phyloP scores from a whole-genome alignment of 2,888 invertebrate genomes.

The Drosophila tanythrix region DNA sequence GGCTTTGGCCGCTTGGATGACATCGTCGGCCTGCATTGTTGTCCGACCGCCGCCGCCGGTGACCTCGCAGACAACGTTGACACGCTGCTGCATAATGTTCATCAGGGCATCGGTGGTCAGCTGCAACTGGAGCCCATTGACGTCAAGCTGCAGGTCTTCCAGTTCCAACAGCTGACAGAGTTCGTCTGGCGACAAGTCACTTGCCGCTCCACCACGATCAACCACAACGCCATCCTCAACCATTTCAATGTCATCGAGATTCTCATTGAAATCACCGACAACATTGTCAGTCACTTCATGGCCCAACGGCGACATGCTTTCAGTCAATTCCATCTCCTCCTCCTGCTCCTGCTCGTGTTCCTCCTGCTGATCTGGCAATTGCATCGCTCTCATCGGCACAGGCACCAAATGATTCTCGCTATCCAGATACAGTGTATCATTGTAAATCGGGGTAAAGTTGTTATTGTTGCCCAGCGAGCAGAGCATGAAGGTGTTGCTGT shows the following conservation, averaged over 20 bases:
- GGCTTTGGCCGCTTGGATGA: conserved; percentile 80
- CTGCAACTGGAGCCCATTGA: conserved; percentile 58
- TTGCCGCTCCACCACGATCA: background rate
- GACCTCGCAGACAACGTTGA: conserved; percentile 51
- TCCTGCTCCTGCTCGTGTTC: conserved; percentile 23
- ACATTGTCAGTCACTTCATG: conserved; percentile 48
- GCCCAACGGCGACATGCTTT: conserved; percentile 9
- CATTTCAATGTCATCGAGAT: conserved; percentile 7
- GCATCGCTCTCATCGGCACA: conserved; percentile 55
- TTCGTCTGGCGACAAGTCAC: conserved; percentile 6
- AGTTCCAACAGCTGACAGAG: conserved; percentile 35
- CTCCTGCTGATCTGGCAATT: conserved; percentile 64
- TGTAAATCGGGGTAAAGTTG: conserved; percentile 90
- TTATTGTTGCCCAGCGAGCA: conserved; percentile 88
- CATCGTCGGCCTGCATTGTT: conserved; percentile 50
- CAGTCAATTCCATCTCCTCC: background rate
- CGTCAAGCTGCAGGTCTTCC: conserved; percentile 54
- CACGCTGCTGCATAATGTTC: conserved; percentile 61
- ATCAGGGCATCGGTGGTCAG: conserved; percentile 51
- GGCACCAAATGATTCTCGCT: conserved; percentile 80
- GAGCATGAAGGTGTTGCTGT: conserved; percentile 90
- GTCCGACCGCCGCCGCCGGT: conserved; percentile 29
- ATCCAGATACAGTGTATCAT: conserved; percentile 85
- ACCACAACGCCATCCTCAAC: conserved; percentile 4
- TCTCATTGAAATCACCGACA: background rate